Conservation (phyloP, 2,888 invertebrate genomes). For the Brachyopa scutellaris region DNA sequence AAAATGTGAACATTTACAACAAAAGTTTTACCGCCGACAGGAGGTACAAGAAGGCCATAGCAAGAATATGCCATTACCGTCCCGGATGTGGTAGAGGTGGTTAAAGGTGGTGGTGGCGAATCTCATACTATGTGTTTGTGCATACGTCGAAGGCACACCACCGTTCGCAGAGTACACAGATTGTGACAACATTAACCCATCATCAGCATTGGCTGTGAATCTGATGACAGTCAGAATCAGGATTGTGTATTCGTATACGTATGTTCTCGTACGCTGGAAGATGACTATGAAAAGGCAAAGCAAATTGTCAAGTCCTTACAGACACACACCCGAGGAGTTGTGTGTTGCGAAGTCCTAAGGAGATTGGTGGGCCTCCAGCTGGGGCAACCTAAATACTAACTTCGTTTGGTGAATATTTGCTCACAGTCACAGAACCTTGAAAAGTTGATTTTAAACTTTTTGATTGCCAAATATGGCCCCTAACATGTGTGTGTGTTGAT, state of each 20-base stretch:
- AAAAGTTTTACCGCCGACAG: conserved; percentile 12
- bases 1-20: conserved; percentile 18
- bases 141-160: not conserved
- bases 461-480: conserved; percentile 57
- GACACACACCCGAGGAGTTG: conserved; percentile 18
- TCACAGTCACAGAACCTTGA: conserved; percentile 46
- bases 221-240: no score
- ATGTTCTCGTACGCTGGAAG: conserved; percentile 22
- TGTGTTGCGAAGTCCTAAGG: not conserved
- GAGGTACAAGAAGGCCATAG: conserved; percentile 3
- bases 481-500: not conserved
- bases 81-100: conserved; percentile 36
- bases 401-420: conserved; percentile 54
- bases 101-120: conserved; percentile 5
- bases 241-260: conserved; percentile 23
- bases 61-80: conserved; percentile 50
- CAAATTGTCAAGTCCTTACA: conserved; percentile 44
- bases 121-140: no score
- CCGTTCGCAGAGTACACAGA: conserved; percentile 3
- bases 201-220: conserved; percentile 42
- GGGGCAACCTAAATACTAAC: conserved; percentile 47
- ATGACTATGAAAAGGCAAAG: conserved; percentile 43
- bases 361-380: conserved; percentile 23
- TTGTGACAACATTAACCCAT: conserved; percentile 51
- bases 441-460: conserved; percentile 62